These are phyloP conservation scores for Centruroides sculpturatus DNA, from an alignment of 1,140 invertebrate genomes.

Conservation along the genomic window DNA sequence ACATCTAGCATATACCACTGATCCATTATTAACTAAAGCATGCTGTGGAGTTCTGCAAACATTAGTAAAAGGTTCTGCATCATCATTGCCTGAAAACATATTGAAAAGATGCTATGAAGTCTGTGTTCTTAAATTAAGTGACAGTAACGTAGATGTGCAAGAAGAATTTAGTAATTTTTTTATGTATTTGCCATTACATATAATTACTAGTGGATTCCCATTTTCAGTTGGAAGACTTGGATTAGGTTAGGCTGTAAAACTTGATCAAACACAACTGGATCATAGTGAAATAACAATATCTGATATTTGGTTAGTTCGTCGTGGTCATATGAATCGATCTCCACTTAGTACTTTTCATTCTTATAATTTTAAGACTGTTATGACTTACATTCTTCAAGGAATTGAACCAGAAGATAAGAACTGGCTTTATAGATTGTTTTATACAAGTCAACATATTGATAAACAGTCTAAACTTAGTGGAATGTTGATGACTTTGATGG, in stretches of 20 bases:
- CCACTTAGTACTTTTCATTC: conserved; percentile 2
- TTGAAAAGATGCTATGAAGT: conserved; percentile 34
- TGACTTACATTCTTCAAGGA: conserved; percentile 51
- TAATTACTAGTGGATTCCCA: conserved; percentile 7
- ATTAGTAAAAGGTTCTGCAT: conserved; percentile 4
- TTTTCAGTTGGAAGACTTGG: no score
- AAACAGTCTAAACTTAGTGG: conserved; percentile 22
- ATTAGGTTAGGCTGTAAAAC: no score
- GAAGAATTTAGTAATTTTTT: conserved; percentile 40
- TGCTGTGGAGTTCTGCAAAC: conserved; percentile 8
- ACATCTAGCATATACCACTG: conserved; percentile 5
- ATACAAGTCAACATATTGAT: conserved; percentile 37
- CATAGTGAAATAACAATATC: neutral
- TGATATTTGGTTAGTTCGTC: conserved; percentile 4
- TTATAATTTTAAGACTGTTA: conserved; percentile 8
- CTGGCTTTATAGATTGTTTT: conserved; percentile 45
- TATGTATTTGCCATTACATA: conserved; percentile 43
- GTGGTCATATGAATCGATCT: conserved; percentile 6
- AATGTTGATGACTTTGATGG: no score
- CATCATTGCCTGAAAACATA: conserved; percentile 1
- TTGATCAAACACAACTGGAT: no score
- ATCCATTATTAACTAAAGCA: neutral
- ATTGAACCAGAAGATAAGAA: conserved; percentile 27
- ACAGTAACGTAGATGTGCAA: conserved; percentile 35
- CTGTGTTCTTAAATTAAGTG: conserved; percentile 51